phyloP scores from a whole-genome alignment of 2,113 vertebrate species.

The Caretta caretta region DNA sequence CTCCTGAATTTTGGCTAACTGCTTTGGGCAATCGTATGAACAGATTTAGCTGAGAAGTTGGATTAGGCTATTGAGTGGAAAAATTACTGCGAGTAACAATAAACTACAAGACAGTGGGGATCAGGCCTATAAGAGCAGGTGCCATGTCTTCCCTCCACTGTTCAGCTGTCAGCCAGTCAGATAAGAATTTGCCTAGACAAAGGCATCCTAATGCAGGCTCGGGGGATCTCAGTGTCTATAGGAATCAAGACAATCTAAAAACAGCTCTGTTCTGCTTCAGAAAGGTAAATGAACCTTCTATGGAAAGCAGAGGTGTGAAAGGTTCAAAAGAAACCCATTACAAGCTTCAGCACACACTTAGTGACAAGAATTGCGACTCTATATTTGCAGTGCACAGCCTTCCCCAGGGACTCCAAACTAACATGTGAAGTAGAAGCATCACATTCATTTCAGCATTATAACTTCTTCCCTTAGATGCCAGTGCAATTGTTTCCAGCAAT shows the following conservation, averaged over 20 bases:
- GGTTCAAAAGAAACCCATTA: constrained; percentile 83
- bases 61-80: constrained; percentile 61
- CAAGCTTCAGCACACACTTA: constrained; percentile 81
- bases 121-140: constrained; percentile 25
- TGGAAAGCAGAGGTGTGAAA: constrained; percentile 82
- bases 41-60: constrained; percentile 71
- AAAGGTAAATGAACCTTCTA: constrained; percentile 82
- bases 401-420: constrained; percentile 35
- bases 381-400: constrained; percentile 62
- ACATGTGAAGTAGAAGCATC: constrained; percentile 46
- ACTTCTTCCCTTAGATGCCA: background rate
- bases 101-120: constrained; percentile 28
- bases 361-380: constrained; percentile 74
- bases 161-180: constrained; percentile 62
- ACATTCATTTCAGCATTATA: constrained; percentile 40
- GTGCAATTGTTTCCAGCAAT: background rate
- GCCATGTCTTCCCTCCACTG: constrained; percentile 55
- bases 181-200: constrained; percentile 70
- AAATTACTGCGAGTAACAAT: constrained; percentile 70
- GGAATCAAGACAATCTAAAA: constrained; percentile 82
- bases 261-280: constrained; percentile 78
- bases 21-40: background rate
- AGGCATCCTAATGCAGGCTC: constrained; percentile 67
- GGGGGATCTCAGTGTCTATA: constrained; percentile 63
- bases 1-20: background rate